Percentiles rank a stretch among this genome's conserved stretches.
Evolutionary conservation across 1,140 invertebrate species (phyloP).

Genomic region (Metaphire vulgaris): DNA sequence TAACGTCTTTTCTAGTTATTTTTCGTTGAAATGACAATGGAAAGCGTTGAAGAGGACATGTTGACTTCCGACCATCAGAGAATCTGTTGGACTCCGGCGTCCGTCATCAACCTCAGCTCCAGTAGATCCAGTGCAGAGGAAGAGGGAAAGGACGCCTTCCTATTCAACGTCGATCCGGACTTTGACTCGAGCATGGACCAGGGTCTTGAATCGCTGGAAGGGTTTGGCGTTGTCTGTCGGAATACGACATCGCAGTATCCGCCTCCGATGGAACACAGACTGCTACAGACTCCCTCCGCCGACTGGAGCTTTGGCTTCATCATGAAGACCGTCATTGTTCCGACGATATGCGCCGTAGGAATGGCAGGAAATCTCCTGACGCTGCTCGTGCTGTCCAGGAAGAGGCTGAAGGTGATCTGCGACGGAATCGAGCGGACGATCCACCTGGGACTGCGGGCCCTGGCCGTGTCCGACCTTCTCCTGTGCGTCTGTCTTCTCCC

Average conservation of each 20-base stretch:
- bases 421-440: slow-evolving; percentile 23
- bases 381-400: slow-evolving; percentile 22
- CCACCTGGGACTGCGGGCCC: slow-evolving; percentile 19
- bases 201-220: background rate
- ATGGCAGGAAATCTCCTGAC: slow-evolving; percentile 23
- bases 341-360: slow-evolving; percentile 21
- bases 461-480: slow-evolving; percentile 27
- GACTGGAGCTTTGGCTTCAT: background rate
- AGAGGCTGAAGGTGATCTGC: slow-evolving; percentile 3
- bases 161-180: background rate
- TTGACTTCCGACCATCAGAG: background rate
- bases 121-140: background rate
- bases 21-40: background rate
- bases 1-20: background rate
- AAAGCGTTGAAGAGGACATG: background rate
- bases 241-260: background rate
- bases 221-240: background rate
- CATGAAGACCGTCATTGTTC: slow-evolving; percentile 12
- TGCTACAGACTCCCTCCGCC: no score
- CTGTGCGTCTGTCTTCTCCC: slow-evolving; percentile 22
- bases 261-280: background rate
- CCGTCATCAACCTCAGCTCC: no score
- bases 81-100: background rate
- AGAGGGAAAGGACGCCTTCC: background rate
- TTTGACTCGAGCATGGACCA: background rate